phyloP scores from a whole-genome alignment of 53 echinoderm and acorn worm species.

The Echinometra lucunter region DNA sequence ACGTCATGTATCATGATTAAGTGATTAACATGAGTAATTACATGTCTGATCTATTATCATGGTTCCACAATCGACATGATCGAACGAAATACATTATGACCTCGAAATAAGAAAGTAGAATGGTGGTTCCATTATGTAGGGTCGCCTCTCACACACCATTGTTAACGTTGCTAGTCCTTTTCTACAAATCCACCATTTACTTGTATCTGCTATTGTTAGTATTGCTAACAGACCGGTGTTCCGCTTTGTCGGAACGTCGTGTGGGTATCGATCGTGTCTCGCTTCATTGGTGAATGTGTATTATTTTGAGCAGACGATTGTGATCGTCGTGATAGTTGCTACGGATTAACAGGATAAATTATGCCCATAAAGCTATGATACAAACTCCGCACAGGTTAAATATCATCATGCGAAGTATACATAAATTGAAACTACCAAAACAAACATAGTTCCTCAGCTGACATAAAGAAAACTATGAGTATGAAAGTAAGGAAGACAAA shows the following conservation, averaged over 20 bases:
- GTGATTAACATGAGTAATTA: neutral
- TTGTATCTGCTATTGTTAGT: neutral
- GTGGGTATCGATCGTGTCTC: constrained; percentile 10
- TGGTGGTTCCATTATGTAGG: neutral
- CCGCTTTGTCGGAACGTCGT: constrained; percentile 13
- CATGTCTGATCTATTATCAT: neutral
- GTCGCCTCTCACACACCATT: neutral
- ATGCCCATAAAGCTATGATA: neutral
- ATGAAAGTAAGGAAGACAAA: no score
- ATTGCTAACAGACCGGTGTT: neutral
- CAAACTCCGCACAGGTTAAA: no score
- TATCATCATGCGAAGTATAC: no score
- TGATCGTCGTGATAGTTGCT: neutral
- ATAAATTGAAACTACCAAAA: no score
- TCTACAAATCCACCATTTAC: neutral
- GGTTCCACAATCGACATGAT: neutral
- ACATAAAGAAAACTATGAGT: no score
- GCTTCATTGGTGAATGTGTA: constrained; percentile 2
- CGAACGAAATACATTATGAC: neutral
- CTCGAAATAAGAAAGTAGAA: neutral
- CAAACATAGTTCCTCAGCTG: no score
- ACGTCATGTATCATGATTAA: neutral
- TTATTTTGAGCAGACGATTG: neutral
- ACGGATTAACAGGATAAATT: neutral
- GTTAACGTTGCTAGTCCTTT: neutral